Evolutionary conservation across 2,113 vertebrate species (phyloP).

Genomic region (Siniperca chuatsi): DNA sequence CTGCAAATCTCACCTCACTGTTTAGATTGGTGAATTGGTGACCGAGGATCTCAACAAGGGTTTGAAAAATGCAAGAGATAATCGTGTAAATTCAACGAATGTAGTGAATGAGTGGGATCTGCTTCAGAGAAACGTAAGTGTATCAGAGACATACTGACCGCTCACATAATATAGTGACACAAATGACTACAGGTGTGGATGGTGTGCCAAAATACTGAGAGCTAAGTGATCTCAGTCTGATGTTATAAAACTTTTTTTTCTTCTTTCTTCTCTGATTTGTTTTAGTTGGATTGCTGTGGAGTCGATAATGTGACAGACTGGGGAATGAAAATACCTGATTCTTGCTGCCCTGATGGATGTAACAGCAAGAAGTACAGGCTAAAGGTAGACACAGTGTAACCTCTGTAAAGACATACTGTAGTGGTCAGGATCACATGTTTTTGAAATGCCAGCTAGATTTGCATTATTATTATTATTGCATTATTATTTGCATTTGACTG

Average conservation of each 20-base stretch:
- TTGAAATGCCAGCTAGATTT: background rate
- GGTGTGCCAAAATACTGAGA: background rate
- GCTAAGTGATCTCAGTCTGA: background rate
- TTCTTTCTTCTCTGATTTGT: background rate
- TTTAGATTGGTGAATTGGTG: constrained; percentile 52
- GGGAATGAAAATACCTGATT: fast-evolving
- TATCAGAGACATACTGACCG: background rate
- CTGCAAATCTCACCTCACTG: background rate
- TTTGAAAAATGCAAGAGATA: background rate
- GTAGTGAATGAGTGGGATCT: constrained; percentile 67
- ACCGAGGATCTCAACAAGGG: background rate
- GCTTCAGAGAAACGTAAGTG: constrained; percentile 70
- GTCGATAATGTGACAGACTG: constrained; percentile 65
- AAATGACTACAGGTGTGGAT: background rate
- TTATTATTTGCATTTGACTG: background rate
- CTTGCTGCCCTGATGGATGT: background rate
- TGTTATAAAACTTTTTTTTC: background rate
- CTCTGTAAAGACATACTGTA: background rate
- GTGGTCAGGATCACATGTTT: background rate
- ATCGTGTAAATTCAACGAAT: fast-evolving
- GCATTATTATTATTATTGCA: too few species aligned
- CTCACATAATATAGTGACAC: background rate
- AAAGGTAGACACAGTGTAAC: constrained; percentile 49
- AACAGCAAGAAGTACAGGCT: fast-evolving
- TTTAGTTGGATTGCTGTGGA: constrained; percentile 82